Conservation (phyloP, 2,113 vertebrate species). For the Corythornis vintsioides region DNA sequence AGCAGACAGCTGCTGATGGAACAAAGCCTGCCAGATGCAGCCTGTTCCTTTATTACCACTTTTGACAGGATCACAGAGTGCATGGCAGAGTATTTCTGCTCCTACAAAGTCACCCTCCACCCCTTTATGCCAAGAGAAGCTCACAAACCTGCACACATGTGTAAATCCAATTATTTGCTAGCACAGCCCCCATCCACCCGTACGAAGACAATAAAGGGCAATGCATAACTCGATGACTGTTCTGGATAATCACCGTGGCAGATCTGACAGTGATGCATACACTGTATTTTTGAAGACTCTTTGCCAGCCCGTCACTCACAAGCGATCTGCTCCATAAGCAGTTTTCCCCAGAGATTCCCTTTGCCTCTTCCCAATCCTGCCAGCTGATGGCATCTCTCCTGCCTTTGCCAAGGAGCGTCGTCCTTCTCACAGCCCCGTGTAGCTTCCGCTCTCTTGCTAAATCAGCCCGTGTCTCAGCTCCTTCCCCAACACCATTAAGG, state of each 20-base stretch:
- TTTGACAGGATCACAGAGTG: not conserved
- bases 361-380: not conserved
- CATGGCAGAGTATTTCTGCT: not conserved
- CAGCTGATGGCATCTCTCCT: not conserved
- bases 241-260: not conserved
- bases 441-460: not conserved
- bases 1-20: not conserved
- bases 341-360: not conserved
- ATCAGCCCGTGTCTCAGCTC: fast-evolving
- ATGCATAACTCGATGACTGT: fast-evolving
- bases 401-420: fast-evolving
- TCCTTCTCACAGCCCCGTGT: fast-evolving
- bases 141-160: fast-evolving
- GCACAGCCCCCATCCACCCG: too few species aligned
- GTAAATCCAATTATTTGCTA: not conserved
- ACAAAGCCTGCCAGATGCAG: not conserved
- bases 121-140: not conserved
- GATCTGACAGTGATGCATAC: not conserved
- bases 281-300: not conserved
- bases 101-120: not conserved
- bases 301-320: fast-evolving
- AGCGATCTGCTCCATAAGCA: not conserved
- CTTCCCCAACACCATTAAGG: not conserved
- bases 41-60: not conserved
- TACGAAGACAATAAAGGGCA: not conserved